phyloP scores from a whole-genome alignment of 1,140 invertebrate species.

The Drosophila serrata region DNA sequence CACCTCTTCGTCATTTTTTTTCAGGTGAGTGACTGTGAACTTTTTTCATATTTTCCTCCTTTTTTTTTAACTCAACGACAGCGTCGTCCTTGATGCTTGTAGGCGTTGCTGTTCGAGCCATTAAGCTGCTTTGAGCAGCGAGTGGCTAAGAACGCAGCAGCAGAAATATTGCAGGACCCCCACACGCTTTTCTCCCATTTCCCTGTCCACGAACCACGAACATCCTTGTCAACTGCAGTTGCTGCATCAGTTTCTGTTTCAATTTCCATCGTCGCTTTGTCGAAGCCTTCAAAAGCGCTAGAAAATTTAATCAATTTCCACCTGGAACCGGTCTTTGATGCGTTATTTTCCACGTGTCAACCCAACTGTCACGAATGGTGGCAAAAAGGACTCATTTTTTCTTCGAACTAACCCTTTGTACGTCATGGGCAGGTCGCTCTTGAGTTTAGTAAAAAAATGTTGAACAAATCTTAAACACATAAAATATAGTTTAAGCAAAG shows the following conservation, averaged over 20 bases:
- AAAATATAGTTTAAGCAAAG: background rate
- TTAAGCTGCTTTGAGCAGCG: constrained; percentile 63
- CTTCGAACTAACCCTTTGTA: background rate
- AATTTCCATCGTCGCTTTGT: constrained; percentile 41
- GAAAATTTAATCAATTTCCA: constrained; percentile 70
- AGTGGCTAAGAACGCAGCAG: constrained; percentile 44
- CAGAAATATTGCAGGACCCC: constrained; percentile 42
- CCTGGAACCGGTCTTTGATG: constrained; percentile 35
- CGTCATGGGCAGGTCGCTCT: constrained; percentile 4
- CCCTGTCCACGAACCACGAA: constrained; percentile 2
- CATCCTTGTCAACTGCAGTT: constrained; percentile 16
- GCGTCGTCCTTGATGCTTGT: constrained; percentile 41
- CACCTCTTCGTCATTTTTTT: constrained; percentile 5
- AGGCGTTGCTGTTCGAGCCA: constrained; percentile 48
- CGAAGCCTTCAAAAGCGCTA: constrained; percentile 28
- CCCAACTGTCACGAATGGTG: constrained; percentile 2
- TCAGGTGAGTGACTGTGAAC: constrained; percentile 1
- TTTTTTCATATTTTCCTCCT: constrained; percentile 25
- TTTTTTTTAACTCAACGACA: constrained; percentile 25
- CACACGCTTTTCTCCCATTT: constrained; percentile 8
- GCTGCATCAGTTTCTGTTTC: constrained; percentile 42
- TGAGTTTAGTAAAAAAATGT: background rate
- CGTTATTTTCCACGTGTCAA: constrained; percentile 29
- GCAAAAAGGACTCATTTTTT: background rate
- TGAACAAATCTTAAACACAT: too few relatives aligned